These are phyloP conservation scores for Rhopalosiphum maidis DNA, from an alignment of 1,140 invertebrate species.

Conservation along the genomic window DNA sequence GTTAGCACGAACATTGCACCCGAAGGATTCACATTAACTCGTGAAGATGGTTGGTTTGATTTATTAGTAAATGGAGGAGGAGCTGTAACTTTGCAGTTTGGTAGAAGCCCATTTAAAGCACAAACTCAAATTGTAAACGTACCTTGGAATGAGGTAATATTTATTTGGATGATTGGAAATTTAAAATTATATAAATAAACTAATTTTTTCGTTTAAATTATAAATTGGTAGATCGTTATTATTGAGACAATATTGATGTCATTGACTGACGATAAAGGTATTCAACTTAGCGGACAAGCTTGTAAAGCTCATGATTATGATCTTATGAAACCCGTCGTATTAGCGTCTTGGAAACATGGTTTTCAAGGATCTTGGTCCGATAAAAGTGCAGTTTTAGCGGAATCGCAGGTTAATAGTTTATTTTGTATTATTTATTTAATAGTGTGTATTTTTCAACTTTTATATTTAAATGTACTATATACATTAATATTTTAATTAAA, in stretches of 20 bases:
- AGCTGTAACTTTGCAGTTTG: slow-evolving; percentile 92
- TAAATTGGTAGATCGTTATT: slow-evolving; percentile 76
- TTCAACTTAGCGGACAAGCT: slow-evolving; percentile 71
- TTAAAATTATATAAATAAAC: neutral
- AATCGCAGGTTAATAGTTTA: slow-evolving; percentile 77
- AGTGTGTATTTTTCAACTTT: neutral
- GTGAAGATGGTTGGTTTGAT: slow-evolving; percentile 94
- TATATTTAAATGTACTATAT: neutral
- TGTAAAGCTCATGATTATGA: slow-evolving; percentile 93
- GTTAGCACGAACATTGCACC: slow-evolving; percentile 88
- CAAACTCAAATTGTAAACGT: slow-evolving; percentile 91
- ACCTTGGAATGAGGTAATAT: slow-evolving; percentile 91
- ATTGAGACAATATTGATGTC: slow-evolving; percentile 88
- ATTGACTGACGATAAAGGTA: slow-evolving; percentile 77
- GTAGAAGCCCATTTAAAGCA: slow-evolving; percentile 88
- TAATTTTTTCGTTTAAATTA: neutral
- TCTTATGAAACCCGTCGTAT: slow-evolving; percentile 89
- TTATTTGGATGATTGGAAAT: neutral
- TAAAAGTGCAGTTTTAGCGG: slow-evolving; percentile 88
- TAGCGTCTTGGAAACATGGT: slow-evolving; percentile 95
- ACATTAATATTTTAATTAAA: neutral
- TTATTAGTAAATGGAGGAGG: slow-evolving; percentile 96
- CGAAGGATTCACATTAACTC: slow-evolving; percentile 93
- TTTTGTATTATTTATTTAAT: neutral
- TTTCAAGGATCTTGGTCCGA: slow-evolving; percentile 95